These are phyloP conservation scores for Semibalanus balanoides DNA, from an alignment of 1,140 invertebrate genomes.

Conservation along the genomic window DNA sequence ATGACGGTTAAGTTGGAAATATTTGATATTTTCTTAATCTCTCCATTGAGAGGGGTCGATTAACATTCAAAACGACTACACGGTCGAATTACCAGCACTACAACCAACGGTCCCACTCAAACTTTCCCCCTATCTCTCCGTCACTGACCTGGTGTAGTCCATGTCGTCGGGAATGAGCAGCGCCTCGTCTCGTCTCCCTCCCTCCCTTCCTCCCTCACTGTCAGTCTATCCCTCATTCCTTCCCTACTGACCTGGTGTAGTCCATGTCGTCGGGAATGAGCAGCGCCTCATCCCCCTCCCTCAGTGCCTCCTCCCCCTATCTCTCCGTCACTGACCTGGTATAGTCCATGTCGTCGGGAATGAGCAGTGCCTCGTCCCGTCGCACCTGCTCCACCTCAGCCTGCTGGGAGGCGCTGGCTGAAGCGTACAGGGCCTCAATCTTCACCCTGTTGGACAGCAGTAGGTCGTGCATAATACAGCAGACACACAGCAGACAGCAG, in stretches of 20 bases:
- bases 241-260: conserved; percentile 52
- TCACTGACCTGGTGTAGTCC: too few species aligned
- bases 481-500: too few species aligned
- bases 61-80: too few species aligned
- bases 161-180: conserved; percentile 49
- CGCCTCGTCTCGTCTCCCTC: conserved; percentile 50
- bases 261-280: conserved; percentile 53
- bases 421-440: conserved; percentile 53
- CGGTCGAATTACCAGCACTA: too few species aligned
- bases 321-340: too few species aligned
- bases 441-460: conserved; percentile 25
- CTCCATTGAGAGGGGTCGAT: too few species aligned
- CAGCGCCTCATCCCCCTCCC: conserved; percentile 53
- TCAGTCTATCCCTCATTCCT: conserved; percentile 17
- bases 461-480: too few species aligned
- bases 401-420: conserved; percentile 40
- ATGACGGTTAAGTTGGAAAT: too few species aligned
- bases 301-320: conserved; percentile 19
- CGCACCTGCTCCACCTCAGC: conserved; percentile 50
- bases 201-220: conserved; percentile 34
- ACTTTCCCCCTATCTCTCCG: too few species aligned
- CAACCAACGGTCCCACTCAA: too few species aligned
- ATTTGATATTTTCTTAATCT: too few species aligned
- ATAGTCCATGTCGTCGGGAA: conserved; percentile 60
- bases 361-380: conserved; percentile 48